Conservation (phyloP, 2,797 vertebrate genomes). For the Macrochelys suwanniensis region DNA sequence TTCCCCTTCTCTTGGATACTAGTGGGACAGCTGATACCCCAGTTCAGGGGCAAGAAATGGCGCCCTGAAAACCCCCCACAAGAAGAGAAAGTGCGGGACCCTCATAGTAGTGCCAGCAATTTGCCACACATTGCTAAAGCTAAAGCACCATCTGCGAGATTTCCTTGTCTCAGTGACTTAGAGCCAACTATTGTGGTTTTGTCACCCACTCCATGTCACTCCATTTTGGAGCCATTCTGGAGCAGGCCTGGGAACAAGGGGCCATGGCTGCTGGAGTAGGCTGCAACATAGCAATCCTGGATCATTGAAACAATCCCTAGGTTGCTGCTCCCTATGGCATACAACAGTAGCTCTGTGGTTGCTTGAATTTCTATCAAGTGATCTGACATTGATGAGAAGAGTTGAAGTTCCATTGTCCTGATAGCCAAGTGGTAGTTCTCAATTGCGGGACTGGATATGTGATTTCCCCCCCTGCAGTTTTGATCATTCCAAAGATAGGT, state of each 20-base stretch:
- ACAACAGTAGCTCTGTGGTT: neutral
- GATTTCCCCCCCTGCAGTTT: fast-evolving
- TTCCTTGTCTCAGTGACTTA: neutral
- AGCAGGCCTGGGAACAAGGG: fast-evolving
- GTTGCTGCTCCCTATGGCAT: neutral
- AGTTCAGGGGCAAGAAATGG: too few relatives aligned
- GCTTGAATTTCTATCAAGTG: fast-evolving
- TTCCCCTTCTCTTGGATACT: too few relatives aligned
- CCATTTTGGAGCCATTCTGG: neutral
- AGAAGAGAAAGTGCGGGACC: too few relatives aligned
- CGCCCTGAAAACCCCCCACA: too few relatives aligned
- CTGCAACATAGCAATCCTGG: neutral
- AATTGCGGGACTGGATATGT: neutral
- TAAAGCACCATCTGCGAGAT: neutral
- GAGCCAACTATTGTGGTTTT: neutral
- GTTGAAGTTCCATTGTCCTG: neutral
- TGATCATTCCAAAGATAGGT: neutral
- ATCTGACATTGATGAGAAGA: neutral
- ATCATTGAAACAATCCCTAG: neutral
- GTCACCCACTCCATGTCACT: neutral
- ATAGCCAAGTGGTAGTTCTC: neutral
- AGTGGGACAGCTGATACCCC: too few relatives aligned
- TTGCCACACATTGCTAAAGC: neutral
- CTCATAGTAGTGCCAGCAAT: too few relatives aligned
- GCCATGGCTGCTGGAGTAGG: neutral